A percentile compares a stretch with the other conserved stretches of the same genome.
phyloP scores from a whole-genome alignment of 2,797 vertebrate genomes.

The Alectoris magna region DNA sequence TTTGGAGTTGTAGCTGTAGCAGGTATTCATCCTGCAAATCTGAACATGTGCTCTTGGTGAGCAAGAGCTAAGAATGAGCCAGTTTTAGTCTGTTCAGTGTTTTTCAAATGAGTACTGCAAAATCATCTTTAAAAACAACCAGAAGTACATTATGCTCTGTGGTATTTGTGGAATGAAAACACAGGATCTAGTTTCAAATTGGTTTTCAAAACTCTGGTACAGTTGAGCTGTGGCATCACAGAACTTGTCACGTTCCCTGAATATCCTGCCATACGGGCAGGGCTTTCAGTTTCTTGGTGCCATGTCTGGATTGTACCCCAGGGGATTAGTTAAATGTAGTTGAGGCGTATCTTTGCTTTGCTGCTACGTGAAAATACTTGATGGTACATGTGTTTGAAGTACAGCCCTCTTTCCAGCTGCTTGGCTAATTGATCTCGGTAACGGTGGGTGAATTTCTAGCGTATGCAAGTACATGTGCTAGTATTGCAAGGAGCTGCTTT shows the following conservation, averaged over 20 bases:
- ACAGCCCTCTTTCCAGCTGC: not conserved
- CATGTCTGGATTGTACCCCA: not conserved
- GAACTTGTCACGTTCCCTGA: not conserved
- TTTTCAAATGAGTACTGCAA: not conserved
- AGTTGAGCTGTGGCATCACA: not conserved
- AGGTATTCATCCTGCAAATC: conserved; percentile 8
- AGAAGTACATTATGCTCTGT: not conserved
- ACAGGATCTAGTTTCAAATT: not conserved
- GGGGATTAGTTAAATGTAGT: not conserved
- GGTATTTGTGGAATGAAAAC: not conserved
- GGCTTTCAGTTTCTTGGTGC: not conserved
- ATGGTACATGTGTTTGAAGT: not conserved
- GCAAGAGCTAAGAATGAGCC: not conserved
- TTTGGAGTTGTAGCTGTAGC: not conserved
- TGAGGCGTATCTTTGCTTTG: not conserved
- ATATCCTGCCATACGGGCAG: not conserved
- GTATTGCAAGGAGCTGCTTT: not conserved
- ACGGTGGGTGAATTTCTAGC: not conserved
- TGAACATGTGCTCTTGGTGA: not conserved
- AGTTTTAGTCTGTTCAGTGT: not conserved
- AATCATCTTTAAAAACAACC: not conserved
- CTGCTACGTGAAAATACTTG: not conserved
- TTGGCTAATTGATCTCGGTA: not conserved
- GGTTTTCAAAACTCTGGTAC: not conserved
- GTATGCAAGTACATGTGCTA: not conserved